phyloP scores from a whole-genome alignment of 2,797 vertebrate genomes.

The Leptodactylus fallax region DNA sequence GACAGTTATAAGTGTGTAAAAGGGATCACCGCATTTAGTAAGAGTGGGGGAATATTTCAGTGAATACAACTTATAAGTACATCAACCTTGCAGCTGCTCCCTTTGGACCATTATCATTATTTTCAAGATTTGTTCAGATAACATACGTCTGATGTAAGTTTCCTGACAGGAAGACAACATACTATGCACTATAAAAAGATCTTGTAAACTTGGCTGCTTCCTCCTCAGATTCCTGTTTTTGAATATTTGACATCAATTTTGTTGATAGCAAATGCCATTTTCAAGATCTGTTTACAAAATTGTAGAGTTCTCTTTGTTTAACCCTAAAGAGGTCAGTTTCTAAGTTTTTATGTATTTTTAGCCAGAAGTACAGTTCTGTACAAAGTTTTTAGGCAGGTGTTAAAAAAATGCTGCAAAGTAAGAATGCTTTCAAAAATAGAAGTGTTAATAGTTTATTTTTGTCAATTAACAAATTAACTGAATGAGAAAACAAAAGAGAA shows the following conservation, averaged over 20 bases:
- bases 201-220: slow-evolving; percentile 57
- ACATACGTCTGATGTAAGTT: slow-evolving; percentile 58
- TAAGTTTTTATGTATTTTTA: too few species aligned
- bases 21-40: neutral
- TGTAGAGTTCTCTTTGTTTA: neutral
- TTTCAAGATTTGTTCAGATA: slow-evolving; percentile 62
- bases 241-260: slow-evolving; percentile 27
- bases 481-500: too few species aligned
- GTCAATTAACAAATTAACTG: too few species aligned
- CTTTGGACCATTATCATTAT: slow-evolving; percentile 45
- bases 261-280: slow-evolving; percentile 23
- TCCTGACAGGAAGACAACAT: slow-evolving; percentile 58
- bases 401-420: too few species aligned
- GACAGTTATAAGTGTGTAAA: neutral
- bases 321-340: neutral
- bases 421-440: too few species aligned
- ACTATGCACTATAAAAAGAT: slow-evolving; percentile 61
- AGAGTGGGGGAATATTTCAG: neutral
- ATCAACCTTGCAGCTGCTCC: slow-evolving; percentile 50
- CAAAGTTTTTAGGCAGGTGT: too few species aligned
- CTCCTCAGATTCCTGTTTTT: slow-evolving; percentile 56
- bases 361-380: too few species aligned
- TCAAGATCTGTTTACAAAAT: slow-evolving; percentile 2
- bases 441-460: too few species aligned
- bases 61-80: neutral